Conservation (phyloP, 2,888 invertebrate genomes). For the Pristionchus entomophagus region DNA sequence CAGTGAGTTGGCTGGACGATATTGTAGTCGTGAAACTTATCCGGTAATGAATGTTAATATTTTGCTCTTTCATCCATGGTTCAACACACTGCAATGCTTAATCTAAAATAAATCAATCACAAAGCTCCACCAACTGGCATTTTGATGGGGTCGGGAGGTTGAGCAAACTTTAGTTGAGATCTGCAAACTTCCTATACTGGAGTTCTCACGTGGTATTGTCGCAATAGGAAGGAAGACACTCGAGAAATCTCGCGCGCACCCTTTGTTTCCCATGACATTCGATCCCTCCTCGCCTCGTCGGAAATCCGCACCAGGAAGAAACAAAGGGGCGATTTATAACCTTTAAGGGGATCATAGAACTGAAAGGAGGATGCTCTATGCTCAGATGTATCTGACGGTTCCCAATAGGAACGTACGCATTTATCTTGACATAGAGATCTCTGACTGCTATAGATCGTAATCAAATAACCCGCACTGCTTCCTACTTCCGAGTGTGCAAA, state of each 20-base stretch:
- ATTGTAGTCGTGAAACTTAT: too few relatives aligned
- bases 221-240: not conserved
- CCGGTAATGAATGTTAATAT: too few relatives aligned
- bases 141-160: too few relatives aligned
- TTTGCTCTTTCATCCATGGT: too few relatives aligned
- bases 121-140: too few relatives aligned
- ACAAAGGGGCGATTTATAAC: not conserved
- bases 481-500: not conserved
- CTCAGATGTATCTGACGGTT: not conserved
- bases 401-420: not conserved
- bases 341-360: not conserved
- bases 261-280: not conserved
- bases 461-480: not conserved
- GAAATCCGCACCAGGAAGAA: not conserved
- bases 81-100: too few relatives aligned
- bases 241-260: constrained; percentile 18
- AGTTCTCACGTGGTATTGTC: constrained; percentile 17
- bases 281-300: not conserved
- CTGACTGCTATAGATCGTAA: not conserved
- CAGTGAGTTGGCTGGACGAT: too few relatives aligned
- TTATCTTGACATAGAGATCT: too few relatives aligned
- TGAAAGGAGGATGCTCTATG: not conserved
- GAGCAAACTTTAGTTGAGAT: not conserved
- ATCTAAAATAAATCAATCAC: too few relatives aligned
- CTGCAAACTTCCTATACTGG: not conserved